Percentiles rank a stretch among this genome's conserved stretches.
These are phyloP conservation scores for Enoplosus armatus DNA, from an alignment of 2,797 vertebrate species.

Conservation along the genomic window DNA sequence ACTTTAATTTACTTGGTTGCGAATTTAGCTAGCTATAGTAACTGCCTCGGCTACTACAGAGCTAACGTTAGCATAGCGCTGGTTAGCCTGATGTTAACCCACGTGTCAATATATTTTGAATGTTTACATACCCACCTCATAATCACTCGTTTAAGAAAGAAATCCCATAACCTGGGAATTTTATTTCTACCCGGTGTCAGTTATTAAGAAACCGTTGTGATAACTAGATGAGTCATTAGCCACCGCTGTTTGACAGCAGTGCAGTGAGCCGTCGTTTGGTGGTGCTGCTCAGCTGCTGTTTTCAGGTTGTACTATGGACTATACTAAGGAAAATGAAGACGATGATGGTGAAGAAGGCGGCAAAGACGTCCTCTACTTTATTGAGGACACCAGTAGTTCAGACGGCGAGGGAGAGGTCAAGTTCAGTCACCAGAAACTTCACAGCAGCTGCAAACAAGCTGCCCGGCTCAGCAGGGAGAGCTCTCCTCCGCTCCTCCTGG, in stretches of 20 bases:
- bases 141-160: background rate
- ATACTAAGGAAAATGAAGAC: background rate
- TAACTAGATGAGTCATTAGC: background rate
- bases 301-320: constrained; percentile 38
- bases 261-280: background rate
- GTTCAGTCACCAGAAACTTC: background rate
- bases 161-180: accelerated
- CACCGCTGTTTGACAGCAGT: background rate
- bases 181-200: accelerated
- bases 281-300: constrained; percentile 36
- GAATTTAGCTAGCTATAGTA: background rate
- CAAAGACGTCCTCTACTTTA: constrained; percentile 36
- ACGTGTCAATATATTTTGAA: background rate
- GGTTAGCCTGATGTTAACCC: background rate
- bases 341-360: background rate
- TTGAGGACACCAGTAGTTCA: constrained; percentile 55
- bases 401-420: constrained; percentile 40
- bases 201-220: background rate
- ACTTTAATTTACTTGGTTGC: background rate
- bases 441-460: background rate
- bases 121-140: background rate
- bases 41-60: background rate
- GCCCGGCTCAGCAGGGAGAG: constrained; percentile 19
- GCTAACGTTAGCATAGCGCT: constrained; percentile 13
- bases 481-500: constrained; percentile 73